Evolutionary conservation across 1,140 invertebrate genomes (phyloP).

Genomic region (Cherax quadricarinatus): DNA sequence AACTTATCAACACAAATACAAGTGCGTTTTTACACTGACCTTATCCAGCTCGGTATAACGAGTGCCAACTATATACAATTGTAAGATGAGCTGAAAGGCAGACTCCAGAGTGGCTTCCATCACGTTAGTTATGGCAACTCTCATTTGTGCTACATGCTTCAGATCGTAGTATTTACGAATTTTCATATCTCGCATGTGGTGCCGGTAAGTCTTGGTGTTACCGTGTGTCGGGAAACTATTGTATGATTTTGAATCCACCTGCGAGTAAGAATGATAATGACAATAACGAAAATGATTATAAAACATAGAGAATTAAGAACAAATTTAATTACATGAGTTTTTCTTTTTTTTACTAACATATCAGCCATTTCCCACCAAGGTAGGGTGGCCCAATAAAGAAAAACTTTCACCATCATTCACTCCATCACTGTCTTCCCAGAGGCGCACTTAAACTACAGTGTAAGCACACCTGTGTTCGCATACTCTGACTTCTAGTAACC

Average conservation of each 20-base stretch:
- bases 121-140: conserved; percentile 73
- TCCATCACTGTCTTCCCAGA: too few relatives aligned
- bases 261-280: background rate
- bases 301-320: too few relatives aligned
- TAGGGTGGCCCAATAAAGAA: too few relatives aligned
- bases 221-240: conserved; percentile 64
- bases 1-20: too few relatives aligned
- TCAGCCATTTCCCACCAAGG: too few relatives aligned
- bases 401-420: too few relatives aligned
- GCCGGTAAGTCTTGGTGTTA: conserved; percentile 71
- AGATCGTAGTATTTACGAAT: conserved; percentile 73
- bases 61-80: conserved; percentile 72
- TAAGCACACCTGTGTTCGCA: too few relatives aligned
- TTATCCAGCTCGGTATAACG: conserved; percentile 68
- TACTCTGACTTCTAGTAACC: too few relatives aligned
- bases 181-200: conserved; percentile 71
- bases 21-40: conserved; percentile 6
- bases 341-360: too few relatives aligned
- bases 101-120: conserved; percentile 73
- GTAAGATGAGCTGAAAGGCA: conserved; percentile 72
- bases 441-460: too few relatives aligned
- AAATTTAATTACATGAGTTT: too few relatives aligned
- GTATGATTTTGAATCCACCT: conserved; percentile 72
- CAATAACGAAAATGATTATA: too few relatives aligned
- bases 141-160: conserved; percentile 73